These are phyloP conservation scores for Neotragus moschatus DNA, from an alignment of 2,113 vertebrate genomes.

Conservation along the genomic window DNA sequence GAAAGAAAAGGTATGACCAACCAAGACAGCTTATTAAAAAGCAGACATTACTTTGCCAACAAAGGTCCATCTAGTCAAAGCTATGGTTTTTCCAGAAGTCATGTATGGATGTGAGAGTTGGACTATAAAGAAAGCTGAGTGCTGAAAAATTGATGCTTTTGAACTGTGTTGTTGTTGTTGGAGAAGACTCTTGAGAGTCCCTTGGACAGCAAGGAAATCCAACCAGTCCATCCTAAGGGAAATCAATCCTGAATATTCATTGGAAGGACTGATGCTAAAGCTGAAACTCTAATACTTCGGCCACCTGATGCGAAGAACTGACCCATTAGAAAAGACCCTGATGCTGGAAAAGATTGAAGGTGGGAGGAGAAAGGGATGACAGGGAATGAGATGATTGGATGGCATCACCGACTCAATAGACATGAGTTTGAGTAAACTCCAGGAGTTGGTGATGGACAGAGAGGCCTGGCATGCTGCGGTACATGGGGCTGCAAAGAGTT, in stretches of 20 bases:
- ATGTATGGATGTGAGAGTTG: background rate
- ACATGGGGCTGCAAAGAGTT: background rate
- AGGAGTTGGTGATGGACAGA: background rate
- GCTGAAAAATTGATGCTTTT: rapidly evolving
- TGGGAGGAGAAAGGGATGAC: background rate
- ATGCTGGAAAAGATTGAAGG: background rate
- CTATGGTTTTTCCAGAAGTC: background rate
- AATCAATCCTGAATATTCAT: background rate
- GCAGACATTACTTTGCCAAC: background rate
- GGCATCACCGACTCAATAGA: background rate
- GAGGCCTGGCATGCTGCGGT: rapidly evolving
- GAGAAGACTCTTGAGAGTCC: background rate
- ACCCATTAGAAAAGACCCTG: background rate
- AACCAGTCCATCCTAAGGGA: background rate
- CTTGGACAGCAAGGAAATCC: background rate
- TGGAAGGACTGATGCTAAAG: background rate
- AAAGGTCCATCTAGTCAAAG: background rate
- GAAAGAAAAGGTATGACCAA: background rate
- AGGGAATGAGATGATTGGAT: background rate
- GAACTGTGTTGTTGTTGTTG: background rate
- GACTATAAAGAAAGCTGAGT: background rate
- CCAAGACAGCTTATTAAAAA: background rate
- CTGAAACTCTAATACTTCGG: background rate
- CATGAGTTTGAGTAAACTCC: background rate
- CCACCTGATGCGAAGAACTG: background rate